Evolutionary conservation across 2,797 vertebrate species (phyloP), one percentile per base, ranked within the genome.

Genomic region (Chelidonichthys spinosus): DNA sequence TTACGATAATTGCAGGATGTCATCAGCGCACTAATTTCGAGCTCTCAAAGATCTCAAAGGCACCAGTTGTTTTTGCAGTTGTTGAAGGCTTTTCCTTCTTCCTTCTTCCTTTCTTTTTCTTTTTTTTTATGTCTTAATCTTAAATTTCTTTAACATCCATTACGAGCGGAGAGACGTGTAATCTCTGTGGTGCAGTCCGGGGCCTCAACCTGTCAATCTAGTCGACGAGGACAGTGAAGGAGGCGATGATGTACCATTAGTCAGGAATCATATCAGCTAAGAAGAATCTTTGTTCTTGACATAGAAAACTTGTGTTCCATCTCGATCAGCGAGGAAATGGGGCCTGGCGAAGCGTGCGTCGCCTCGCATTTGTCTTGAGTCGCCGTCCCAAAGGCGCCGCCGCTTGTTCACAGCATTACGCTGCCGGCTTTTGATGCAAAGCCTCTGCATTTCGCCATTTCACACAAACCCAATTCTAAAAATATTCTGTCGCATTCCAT

Each of bases 401-500:
- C 6, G 71, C 87, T 83, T 86, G 86, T 87, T 88, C 85, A 71
- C 80, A 83, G 84, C 88, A 69, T 83, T 77, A 86, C 35, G 37
- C 81, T n/a, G 74, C 79, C 6, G 37, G 56, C 79, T 87, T 93
- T 91, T 90, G 81, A 90, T 87, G 82, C 80, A 90, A 93, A 93
- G 86, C 85, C 83, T 55, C 63, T 52, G 77, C 88, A 83, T 94
- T 94, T 89, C 58, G 60, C 81, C 86, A 83, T 92, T 95, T 94
- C 88, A 59, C 77, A 82, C 87, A 89, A 92, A 92, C 83, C 87
- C 54, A 44, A 92, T 90, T 91, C 88, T 84, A 91, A 53, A 93
- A 94, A 94, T 90, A 92, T 95, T 94, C 93, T 58, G 76, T 85
- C 76, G 82, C 84, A 83, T 94, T 90, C 78, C 90, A 87, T 94